Conservation (phyloP, 92 coral and sea anemone genomes). For the Epizoanthus illoricatus region DNA sequence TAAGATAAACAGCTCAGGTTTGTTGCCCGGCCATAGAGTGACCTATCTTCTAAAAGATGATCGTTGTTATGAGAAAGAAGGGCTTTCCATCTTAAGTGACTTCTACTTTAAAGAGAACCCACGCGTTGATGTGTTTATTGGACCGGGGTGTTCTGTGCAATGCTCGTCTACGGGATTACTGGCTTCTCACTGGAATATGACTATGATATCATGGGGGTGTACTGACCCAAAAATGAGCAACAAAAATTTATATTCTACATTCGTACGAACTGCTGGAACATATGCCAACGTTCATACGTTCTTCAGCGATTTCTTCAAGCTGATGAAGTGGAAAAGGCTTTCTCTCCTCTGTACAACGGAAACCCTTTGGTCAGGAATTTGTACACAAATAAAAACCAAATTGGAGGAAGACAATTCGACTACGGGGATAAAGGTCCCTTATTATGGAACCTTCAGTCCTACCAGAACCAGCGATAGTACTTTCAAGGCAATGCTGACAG, state of each 20-base stretch:
- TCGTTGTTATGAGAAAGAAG: slow-evolving; percentile 45
- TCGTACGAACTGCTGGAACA: slow-evolving; percentile 77
- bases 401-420: slow-evolving; percentile 35
- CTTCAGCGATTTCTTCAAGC: slow-evolving; percentile 33
- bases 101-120: slow-evolving; percentile 50
- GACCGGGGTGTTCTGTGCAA: slow-evolving; percentile 76
- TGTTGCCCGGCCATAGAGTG: slow-evolving; percentile 58
- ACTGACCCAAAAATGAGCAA: slow-evolving; percentile 57
- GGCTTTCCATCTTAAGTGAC: slow-evolving; percentile 58
- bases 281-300: slow-evolving; percentile 44
- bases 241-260: slow-evolving; percentile 61
- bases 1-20: slow-evolving; percentile 47
- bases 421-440: slow-evolving; percentile 35
- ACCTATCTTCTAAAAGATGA: slow-evolving; percentile 53
- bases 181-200: slow-evolving; percentile 67
- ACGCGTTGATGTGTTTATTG: slow-evolving; percentile 67
- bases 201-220: slow-evolving; percentile 85
- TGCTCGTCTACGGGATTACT: slow-evolving; percentile 69
- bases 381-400: slow-evolving; percentile 48
- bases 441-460: slow-evolving; percentile 69
- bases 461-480: slow-evolving; percentile 33
- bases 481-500: slow-evolving; percentile 56
- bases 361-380: slow-evolving; percentile 37
- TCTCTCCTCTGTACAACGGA: slow-evolving; percentile 64
- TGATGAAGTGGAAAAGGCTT: slow-evolving; percentile 62